Evolutionary conservation across 2,888 invertebrate species (phyloP).

Genomic region (Ochropleura plecta): DNA sequence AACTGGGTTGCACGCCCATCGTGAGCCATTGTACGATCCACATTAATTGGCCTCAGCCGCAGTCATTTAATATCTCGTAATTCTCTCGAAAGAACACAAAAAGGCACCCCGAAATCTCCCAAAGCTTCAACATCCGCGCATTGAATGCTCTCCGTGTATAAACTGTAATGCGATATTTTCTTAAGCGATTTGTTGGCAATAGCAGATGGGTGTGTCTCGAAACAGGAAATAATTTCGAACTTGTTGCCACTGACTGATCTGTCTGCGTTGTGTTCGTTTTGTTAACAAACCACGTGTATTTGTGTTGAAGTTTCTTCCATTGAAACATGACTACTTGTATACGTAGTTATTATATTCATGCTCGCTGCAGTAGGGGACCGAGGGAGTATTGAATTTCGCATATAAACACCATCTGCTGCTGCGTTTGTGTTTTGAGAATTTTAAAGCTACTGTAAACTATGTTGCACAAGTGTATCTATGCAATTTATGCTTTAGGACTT

Average conservation of each 20-base stretch:
- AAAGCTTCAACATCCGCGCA: conserved; percentile 83
- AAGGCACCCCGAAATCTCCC: conserved; percentile 81
- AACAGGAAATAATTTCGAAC: conserved; percentile 87
- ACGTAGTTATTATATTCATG: conserved; percentile 76
- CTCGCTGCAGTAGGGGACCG: conserved; percentile 67
- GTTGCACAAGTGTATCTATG: conserved; percentile 57
- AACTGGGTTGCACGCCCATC: conserved; percentile 86
- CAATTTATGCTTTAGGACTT: conserved; percentile 55
- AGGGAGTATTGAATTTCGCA: conserved; percentile 72
- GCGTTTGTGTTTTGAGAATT: conserved; percentile 67
- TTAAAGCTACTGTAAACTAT: conserved; percentile 55
- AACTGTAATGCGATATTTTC: conserved; percentile 87
- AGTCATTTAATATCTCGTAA: conserved; percentile 87
- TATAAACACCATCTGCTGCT: conserved; percentile 69
- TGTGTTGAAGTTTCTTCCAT: conserved; percentile 73
- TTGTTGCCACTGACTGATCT: conserved; percentile 83
- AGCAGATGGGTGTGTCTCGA: conserved; percentile 85
- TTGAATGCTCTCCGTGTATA: conserved; percentile 73
- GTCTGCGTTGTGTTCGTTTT: conserved; percentile 71
- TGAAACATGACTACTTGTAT: conserved; percentile 77
- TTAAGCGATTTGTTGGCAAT: conserved; percentile 85
- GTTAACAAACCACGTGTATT: conserved; percentile 75
- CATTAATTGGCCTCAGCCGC: conserved; percentile 88
- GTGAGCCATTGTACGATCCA: conserved; percentile 78
- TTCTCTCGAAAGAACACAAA: conserved; percentile 80